phyloP scores from a whole-genome alignment of 2,888 invertebrate species.

The Conus canariensis region DNA sequence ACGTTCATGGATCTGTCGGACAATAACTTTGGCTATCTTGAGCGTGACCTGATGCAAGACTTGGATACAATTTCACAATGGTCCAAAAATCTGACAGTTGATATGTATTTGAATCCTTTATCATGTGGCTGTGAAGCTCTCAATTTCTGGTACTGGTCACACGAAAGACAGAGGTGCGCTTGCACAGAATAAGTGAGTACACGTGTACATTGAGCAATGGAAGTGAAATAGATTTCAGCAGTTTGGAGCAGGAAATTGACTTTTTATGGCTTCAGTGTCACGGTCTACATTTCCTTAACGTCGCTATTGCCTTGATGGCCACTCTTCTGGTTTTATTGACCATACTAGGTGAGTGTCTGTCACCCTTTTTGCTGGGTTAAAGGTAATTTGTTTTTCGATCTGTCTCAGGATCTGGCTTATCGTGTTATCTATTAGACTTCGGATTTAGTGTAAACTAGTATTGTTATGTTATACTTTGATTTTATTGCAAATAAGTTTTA shows the following conservation, averaged over 20 bases:
- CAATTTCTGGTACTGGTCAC: constrained; percentile 17
- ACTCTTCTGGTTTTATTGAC: background rate
- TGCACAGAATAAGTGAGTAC: constrained; percentile 1
- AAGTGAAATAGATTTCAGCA: background rate
- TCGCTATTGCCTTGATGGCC: constrained; percentile 18
- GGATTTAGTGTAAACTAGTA: too few species aligned
- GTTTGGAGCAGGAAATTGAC: background rate
- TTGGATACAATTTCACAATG: constrained; percentile 4
- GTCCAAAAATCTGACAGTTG: constrained; percentile 15
- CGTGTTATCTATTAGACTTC: too few species aligned
- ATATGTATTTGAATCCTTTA: constrained; percentile 20
- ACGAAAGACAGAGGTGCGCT: background rate
- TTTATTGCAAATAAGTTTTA: too few species aligned
- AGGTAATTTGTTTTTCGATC: too few species aligned
- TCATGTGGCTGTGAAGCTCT: constrained; percentile 25
- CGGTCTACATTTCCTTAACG: background rate
- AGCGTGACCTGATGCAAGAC: background rate
- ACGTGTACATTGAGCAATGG: constrained; percentile 1
- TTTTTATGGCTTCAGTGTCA: constrained; percentile 28
- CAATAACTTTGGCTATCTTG: constrained; percentile 14
- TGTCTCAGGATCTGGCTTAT: too few species aligned
- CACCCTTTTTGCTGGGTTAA: too few species aligned
- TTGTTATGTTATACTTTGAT: too few species aligned
- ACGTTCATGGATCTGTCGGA: constrained; percentile 26
- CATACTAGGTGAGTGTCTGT: background rate